A percentile compares a stretch with the other conserved stretches of the same genome.
Conservation (phyloP, 2,888 invertebrate species). For the Teinopalpus imperialis region DNA sequence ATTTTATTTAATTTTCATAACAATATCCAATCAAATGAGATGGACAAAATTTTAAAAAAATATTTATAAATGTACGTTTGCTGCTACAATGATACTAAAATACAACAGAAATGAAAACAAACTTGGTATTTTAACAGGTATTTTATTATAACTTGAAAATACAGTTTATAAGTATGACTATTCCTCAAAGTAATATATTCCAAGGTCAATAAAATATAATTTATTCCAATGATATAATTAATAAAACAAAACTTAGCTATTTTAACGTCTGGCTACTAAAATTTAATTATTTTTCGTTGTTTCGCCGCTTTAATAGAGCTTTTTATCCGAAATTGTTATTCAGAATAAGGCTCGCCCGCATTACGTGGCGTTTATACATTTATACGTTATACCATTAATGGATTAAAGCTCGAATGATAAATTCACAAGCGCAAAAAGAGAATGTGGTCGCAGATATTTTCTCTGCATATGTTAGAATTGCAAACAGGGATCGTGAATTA, state of each 20-base stretch:
- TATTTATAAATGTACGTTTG: too few relatives aligned
- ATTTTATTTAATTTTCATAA: background rate
- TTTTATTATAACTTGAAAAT: too few relatives aligned
- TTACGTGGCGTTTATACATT: constrained; percentile 21
- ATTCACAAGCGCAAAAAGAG: constrained; percentile 23
- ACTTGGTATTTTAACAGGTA: too few relatives aligned
- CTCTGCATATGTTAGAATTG: constrained; percentile 21
- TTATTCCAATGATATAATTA: constrained; percentile 2
- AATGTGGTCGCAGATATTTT: constrained; percentile 24
- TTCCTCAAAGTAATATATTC: too few relatives aligned
- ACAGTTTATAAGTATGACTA: too few relatives aligned
- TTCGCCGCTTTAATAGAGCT: constrained; percentile 11
- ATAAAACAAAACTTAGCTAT: constrained; percentile 11
- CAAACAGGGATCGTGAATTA: constrained; percentile 21
- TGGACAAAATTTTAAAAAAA: too few relatives aligned
- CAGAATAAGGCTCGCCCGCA: constrained; percentile 22
- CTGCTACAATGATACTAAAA: too few relatives aligned
- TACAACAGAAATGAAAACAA: constrained; percentile 3
- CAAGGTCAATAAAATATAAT: constrained; percentile 1
- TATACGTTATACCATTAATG: constrained; percentile 25
- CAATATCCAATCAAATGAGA: too few relatives aligned
- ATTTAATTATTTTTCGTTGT: constrained; percentile 16
- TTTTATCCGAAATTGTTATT: constrained; percentile 21
- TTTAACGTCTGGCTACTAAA: background rate
- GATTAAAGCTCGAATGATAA: constrained; percentile 27